A percentile compares a stretch with the other conserved stretches of the same genome.
Evolutionary conservation across 2,888 invertebrate genomes (phyloP).

Genomic region (Hydrotaea diabolus): DNA sequence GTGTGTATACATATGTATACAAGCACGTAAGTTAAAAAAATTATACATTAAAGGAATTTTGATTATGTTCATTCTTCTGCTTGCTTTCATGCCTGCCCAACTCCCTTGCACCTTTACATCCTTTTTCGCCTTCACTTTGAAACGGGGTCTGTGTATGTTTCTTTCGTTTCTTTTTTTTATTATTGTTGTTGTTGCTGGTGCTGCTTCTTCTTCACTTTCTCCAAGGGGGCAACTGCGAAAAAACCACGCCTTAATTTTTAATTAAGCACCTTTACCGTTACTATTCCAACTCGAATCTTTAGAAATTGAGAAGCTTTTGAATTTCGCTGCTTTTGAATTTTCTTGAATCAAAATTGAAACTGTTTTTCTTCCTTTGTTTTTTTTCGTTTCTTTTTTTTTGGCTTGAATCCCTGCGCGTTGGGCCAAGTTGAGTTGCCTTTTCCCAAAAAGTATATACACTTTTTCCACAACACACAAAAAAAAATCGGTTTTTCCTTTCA

Average conservation of each 20-base stretch:
- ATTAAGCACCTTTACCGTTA: constrained; percentile 52
- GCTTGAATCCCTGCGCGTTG: constrained; percentile 58
- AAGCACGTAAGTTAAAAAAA: constrained; percentile 37
- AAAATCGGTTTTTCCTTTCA: constrained; percentile 41
- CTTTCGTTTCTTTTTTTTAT: constrained; percentile 4
- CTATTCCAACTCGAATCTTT: constrained; percentile 11
- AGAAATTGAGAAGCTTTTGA: neutral
- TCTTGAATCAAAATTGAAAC: neutral
- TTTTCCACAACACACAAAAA: constrained; percentile 57
- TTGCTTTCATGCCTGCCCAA: constrained; percentile 12
- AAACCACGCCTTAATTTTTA: constrained; percentile 79
- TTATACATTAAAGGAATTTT: constrained; percentile 64
- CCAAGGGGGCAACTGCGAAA: constrained; percentile 56
- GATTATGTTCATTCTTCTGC: constrained; percentile 27
- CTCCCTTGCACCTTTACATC: constrained; percentile 43
- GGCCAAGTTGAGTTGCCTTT: constrained; percentile 9
- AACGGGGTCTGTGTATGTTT: constrained; percentile 33
- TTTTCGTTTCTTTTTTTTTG: constrained; percentile 33
- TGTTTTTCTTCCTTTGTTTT: constrained; percentile 39
- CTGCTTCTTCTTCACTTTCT: constrained; percentile 30
- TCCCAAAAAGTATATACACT: constrained; percentile 64
- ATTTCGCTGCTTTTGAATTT: neutral
- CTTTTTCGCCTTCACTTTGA: constrained; percentile 48
- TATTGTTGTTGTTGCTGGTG: neutral
- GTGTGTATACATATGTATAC: neutral